Evolutionary conservation across 1,140 invertebrate genomes (phyloP), one percentile per base, ranked within the genome.

Genomic region (Microplitis demolitor): DNA sequence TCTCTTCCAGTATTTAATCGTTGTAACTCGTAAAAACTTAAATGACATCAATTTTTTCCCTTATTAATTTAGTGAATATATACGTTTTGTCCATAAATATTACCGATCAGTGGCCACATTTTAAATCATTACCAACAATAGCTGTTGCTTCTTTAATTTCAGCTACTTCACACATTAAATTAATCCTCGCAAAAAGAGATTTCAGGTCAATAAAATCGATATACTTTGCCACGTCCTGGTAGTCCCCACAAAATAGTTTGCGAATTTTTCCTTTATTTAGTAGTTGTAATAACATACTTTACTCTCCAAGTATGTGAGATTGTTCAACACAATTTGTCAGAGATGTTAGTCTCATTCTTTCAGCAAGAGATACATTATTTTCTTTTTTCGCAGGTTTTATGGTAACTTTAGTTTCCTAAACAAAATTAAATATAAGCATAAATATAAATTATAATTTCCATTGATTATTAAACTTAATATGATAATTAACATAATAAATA

Each of bases 21-120:
- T n/a, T n/a, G n/a, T n/a, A n/a, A n/a, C n/a, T n/a, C n/a, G n/a
- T n/a, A n/a, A n/a, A n/a, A n/a, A n/a, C n/a, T n/a, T n/a, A n/a
- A n/a, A n/a, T n/a, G n/a, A n/a, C n/a, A n/a, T n/a, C n/a, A n/a
- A n/a, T n/a, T n/a, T n/a, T n/a, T n/a, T n/a, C n/a, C n/a, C n/a
- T n/a, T n/a, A n/a, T n/a, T 62, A 90, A 83, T 87, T 96, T 96
- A 83, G 95, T 96, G 77, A 96, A 96, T 50, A 94, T 89, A 83
- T 96, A 95, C 78, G 96, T 95, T 87, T 96, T 94, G 89, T 96
- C 95, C 90, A 96, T 92, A 80, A 96, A 96, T 11, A 96, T 84
- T 61, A 96, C 88, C 51, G 94, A 95, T 78, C 89, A 90, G 73
- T 91, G 89, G 73, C 91, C 91, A 78, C 91, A 93, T 78, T 90